Evolutionary conservation across 2,797 vertebrate species (phyloP).

Genomic region (Distichodus sexfasciatus): DNA sequence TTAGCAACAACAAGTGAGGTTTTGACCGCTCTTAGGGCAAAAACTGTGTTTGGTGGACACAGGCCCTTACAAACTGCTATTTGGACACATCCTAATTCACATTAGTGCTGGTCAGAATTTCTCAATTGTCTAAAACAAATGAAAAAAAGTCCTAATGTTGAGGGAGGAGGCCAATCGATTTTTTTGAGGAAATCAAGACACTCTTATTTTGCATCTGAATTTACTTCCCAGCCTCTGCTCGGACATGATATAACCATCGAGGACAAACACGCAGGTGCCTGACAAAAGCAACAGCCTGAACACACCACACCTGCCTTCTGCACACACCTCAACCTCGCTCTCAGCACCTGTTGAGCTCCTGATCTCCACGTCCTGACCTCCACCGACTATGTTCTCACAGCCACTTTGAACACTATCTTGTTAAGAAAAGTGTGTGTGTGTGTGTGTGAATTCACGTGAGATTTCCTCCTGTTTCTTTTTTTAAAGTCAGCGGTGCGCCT

Average conservation of each 20-base stretch:
- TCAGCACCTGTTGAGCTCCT: constrained; percentile 53
- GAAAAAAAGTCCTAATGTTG: too few relatives aligned
- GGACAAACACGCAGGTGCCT: constrained; percentile 33
- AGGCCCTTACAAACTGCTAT: too few relatives aligned
- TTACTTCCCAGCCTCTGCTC: constrained; percentile 33
- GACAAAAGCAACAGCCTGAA: constrained; percentile 26
- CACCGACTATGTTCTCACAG: neutral
- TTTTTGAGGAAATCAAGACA: constrained; percentile 10
- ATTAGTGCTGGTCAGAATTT: too few relatives aligned
- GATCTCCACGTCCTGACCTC: constrained; percentile 8
- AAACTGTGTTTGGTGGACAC: too few relatives aligned
- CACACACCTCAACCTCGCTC: constrained; percentile 27
- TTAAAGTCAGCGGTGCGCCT: constrained; percentile 42
- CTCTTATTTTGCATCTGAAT: constrained; percentile 25
- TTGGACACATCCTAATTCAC: too few relatives aligned
- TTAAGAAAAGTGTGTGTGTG: constrained; percentile 7
- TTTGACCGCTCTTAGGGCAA: too few relatives aligned
- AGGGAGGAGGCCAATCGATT: too few relatives aligned
- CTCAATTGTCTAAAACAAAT: too few relatives aligned
- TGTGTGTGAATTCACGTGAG: neutral
- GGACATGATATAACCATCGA: constrained; percentile 7
- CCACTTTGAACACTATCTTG: neutral
- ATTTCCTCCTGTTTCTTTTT: neutral
- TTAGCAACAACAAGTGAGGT: too few relatives aligned
- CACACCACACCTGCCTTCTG: constrained; percentile 38